Evolutionary conservation across 2,113 vertebrate species (phyloP), one percentile per base, ranked within the genome.

Genomic region (Phrynosoma platyrhinos): DNA sequence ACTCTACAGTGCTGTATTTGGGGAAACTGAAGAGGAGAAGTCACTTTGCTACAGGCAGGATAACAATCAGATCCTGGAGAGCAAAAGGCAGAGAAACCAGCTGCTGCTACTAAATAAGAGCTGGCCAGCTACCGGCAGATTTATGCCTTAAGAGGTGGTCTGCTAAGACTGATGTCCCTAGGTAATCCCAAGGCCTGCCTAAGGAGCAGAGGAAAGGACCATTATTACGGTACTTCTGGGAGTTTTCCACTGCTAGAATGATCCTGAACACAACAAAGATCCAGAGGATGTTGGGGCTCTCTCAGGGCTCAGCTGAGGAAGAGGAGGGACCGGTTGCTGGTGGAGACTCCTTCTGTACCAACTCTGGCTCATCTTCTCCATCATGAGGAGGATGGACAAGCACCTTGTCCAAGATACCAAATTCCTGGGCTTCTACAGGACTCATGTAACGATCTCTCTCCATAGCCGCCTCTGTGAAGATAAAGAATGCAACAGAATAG

Each of bases 371-470:
- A 0, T 99, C 98, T 93, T 98, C 96, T 2, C 98, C 98, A 0
- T 98, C 97, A 82, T 98, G 98, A 0, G 98, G 98, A 0, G 98
- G 98, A 86, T 98, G 98, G 40, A 98, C 98, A 88, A 99, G 95
- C 36, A 99, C 98, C 80, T 96, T 96, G 95, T 99, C 98, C 12
- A 99, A 97, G 88, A 99, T 93, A 20, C 98, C 98, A 0, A 98
- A 99, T 92, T 98, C 98, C 95, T 98, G 98, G 2, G 98, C 98
- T 93, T 99, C 98, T 92, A 98, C 97, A 10, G 98, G 98, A 91
- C 98, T 98, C 98, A 99, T 98, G 97, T 99, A 99, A 36, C 98
- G 97, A 88, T 99, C 98, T 74, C 98, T 94, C 86, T 99, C 98
- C 98, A 99, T 98, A 80, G 97, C 97, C 0, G 96, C 81, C 94